These are phyloP conservation scores for Ascaphus truei DNA, from an alignment of 2,113 vertebrate genomes.

Conservation along the genomic window DNA sequence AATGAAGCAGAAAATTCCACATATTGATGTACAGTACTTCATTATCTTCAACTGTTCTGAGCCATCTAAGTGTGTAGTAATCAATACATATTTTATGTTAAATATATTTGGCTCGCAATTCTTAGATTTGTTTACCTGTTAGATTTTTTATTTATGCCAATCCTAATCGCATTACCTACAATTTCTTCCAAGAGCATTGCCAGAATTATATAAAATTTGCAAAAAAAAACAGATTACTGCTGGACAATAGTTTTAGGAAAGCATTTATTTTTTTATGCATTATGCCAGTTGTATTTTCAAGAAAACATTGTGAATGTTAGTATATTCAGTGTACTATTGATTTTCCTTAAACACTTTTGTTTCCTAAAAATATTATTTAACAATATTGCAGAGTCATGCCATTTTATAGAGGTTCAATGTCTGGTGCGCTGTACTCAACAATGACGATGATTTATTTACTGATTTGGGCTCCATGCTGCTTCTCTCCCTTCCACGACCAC, in stretches of 20 bases:
- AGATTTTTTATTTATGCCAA: conserved; percentile 4
- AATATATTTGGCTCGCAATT: not conserved
- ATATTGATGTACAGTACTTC: not conserved
- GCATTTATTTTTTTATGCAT: not conserved
- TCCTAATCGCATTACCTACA: not conserved
- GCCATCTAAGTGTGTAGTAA: not conserved
- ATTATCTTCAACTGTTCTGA: not conserved
- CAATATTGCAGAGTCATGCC: conserved; percentile 14
- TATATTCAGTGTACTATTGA: not conserved
- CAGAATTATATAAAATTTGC: conserved; percentile 2
- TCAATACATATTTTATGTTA: conserved; percentile 8
- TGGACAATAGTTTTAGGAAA: not conserved
- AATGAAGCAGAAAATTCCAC: not conserved
- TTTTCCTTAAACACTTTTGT: conserved; percentile 9
- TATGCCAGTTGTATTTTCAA: no score
- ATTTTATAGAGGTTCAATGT: conserved; percentile 8
- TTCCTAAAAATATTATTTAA: conserved; percentile 7
- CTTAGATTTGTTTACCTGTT: not conserved
- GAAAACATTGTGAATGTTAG: not conserved
- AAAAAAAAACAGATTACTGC: not conserved
- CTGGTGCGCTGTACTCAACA: no score
- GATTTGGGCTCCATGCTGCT: no score
- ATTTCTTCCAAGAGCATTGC: conserved; percentile 7
- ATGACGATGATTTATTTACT: no score
- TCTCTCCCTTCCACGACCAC: no score